Base-by-base conservation (phyloP, 2,888 invertebrate genomes). In the Germaria angustata region DNA sequence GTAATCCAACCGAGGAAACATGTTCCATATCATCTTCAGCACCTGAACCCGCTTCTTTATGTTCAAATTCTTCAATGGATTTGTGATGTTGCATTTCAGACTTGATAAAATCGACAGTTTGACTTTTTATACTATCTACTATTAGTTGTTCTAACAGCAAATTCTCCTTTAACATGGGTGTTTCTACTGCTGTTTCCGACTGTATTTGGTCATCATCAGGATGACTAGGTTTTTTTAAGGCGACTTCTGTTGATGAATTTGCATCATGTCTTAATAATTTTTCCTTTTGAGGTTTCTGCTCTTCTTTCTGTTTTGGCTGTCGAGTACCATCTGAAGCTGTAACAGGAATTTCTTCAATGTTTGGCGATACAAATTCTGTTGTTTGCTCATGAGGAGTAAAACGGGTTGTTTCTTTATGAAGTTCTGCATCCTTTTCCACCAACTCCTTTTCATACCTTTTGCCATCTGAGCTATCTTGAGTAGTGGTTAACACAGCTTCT, bases 121-220 rank as follows among this genome's bases (percentile, higher is more conserved):
- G 20, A 17, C 8, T 1, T 51, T 32, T 73, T 9, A 41, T 32
- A 1, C 11, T 9, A 13, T 8, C 17, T 0, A 17, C 13, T 4
- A 17, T 4, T 13, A 5, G 13, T 59, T 46, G 15, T 13, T 71
- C 46, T 36, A 36, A 4, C 0, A 3, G 22, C 8, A 55, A 13
- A n/a, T 66, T 80, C 17, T 71, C 57, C 22, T 80, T 75, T 6
- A 80, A 20, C 22, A 77, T 79, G 13, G 55, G 11, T 44, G 57
- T 15, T 9, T 28, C 24, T 44, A 41, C 2, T 9, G 28, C 22
- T 28, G 32, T 6, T 41, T 15, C 41, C 1, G 8, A 9, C 7
- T 34, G 13, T n/a, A 34, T 6, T n/a, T 66, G 2, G 11, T 28
- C 53, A 20, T 24, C n/a, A 13, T 13, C 5, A 13, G 6, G 1